phyloP scores from a whole-genome alignment of 1,140 invertebrate genomes.

The Doryteuthis pealeii region DNA sequence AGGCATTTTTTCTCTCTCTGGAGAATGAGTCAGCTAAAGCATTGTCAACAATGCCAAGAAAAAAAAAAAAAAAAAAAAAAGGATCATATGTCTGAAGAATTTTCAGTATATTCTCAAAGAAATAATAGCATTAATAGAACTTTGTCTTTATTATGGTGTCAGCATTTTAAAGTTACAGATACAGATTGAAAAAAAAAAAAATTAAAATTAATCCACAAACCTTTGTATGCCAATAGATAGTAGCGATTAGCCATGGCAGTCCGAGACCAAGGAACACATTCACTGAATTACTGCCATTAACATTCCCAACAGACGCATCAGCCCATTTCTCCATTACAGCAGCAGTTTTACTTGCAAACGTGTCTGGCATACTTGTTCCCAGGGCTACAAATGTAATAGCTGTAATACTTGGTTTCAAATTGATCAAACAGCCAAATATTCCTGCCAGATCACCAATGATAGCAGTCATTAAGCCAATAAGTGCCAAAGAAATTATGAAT shows the following conservation, averaged over 20 bases:
- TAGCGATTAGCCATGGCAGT: constrained; percentile 69
- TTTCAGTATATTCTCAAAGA: no score
- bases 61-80: no score
- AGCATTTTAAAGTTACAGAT: no score
- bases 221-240: constrained; percentile 65
- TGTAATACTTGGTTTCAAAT: constrained; percentile 66
- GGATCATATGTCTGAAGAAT: no score
- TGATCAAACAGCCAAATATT: constrained; percentile 71
- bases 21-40: no score
- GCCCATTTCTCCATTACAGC: constrained; percentile 61
- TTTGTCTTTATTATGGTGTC: no score
- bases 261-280: constrained; percentile 73
- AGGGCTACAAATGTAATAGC: constrained; percentile 74
- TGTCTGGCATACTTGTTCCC: constrained; percentile 73
- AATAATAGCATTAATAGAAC: no score
- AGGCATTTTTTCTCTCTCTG: no score
- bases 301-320: constrained; percentile 64
- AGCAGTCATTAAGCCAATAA: constrained; percentile 68
- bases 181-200: no score
- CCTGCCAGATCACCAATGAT: constrained; percentile 69
- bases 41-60: no score
- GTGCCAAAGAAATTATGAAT: constrained; percentile 65
- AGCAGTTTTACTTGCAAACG: constrained; percentile 64
- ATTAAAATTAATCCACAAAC: constrained; percentile 56
- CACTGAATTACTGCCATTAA: constrained; percentile 64